Conservation (phyloP, 1,140 invertebrate species). For the Lysiphlebus fabarum region DNA sequence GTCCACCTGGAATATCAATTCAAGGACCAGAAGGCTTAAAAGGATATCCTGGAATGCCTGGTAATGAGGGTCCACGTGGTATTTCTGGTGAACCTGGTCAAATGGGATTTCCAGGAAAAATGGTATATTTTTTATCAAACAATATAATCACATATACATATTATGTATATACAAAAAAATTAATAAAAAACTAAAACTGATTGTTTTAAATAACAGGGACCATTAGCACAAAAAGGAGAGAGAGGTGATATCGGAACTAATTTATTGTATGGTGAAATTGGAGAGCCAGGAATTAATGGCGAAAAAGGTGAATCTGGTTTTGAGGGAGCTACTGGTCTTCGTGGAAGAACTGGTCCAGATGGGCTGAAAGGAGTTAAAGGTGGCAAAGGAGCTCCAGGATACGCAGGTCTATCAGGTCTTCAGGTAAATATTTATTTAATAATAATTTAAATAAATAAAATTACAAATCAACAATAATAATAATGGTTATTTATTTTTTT, state of each 20-base stretch:
- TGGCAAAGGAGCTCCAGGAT: slow-evolving; percentile 52
- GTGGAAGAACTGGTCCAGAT: slow-evolving; percentile 50
- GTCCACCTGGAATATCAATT: slow-evolving; percentile 48
- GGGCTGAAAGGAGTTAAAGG: slow-evolving; percentile 58
- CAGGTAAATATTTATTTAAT: slow-evolving; percentile 31
- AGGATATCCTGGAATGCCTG: slow-evolving; percentile 56
- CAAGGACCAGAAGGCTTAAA: slow-evolving; percentile 53
- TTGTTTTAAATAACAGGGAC: slow-evolving; percentile 34
- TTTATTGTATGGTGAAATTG: slow-evolving; percentile 47
- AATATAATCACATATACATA: not conserved
- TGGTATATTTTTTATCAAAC: slow-evolving; percentile 31
- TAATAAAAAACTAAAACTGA: not conserved
- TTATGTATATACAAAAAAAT: not conserved
- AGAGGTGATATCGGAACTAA: slow-evolving; percentile 50
- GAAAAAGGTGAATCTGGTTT: slow-evolving; percentile 45
- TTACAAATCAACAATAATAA: not conserved
- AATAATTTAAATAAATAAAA: not conserved
- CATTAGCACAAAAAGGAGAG: slow-evolving; percentile 50
- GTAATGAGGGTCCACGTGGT: slow-evolving; percentile 57
- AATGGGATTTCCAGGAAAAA: slow-evolving; percentile 49
- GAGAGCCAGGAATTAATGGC: slow-evolving; percentile 41
- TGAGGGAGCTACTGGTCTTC: slow-evolving; percentile 43
- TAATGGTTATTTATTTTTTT: slow-evolving; percentile 4
- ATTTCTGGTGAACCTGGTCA: slow-evolving; percentile 49
- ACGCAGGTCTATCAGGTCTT: slow-evolving; percentile 39